Conservation (phyloP, 2,797 vertebrate species). For the Oreonectes daqikongensis region DNA sequence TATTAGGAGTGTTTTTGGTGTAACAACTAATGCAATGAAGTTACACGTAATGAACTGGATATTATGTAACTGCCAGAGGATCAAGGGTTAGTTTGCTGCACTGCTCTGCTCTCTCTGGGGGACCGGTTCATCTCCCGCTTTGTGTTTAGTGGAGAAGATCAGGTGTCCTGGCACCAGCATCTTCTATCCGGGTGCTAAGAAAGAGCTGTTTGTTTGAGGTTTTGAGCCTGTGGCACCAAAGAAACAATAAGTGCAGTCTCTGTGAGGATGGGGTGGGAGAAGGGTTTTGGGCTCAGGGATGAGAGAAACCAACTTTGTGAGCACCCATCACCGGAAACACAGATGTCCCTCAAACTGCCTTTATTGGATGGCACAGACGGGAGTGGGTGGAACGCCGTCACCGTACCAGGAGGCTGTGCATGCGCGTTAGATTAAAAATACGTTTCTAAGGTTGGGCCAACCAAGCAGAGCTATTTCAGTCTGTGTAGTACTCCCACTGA, state of each 20-base stretch:
- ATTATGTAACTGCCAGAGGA: constrained; percentile 45
- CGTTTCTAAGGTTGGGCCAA: neutral
- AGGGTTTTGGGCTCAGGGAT: constrained; percentile 24
- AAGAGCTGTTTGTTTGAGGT: constrained; percentile 58
- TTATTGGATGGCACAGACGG: constrained; percentile 18
- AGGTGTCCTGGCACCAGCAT: constrained; percentile 59
- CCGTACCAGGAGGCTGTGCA: neutral
- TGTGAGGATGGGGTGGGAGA: constrained; percentile 37
- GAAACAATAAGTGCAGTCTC: constrained; percentile 59
- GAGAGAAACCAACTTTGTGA: constrained; percentile 29
- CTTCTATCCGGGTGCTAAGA: constrained; percentile 58
- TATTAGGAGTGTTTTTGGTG: constrained; percentile 49
- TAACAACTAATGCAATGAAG: constrained; percentile 38
- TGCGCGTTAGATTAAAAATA: constrained; percentile 28
- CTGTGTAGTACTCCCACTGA: neutral
- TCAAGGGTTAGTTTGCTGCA: constrained; percentile 44
- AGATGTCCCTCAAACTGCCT: constrained; percentile 26
- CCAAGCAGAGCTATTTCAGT: constrained; percentile 20
- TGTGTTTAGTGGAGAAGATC: constrained; percentile 53
- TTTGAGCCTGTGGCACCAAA: constrained; percentile 46
- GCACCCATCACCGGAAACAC: constrained; percentile 32
- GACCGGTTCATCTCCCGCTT: constrained; percentile 38
- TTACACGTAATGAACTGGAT: constrained; percentile 28
- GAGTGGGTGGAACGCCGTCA: constrained; percentile 18
- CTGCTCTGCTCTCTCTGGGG: constrained; percentile 40